phyloP scores from a whole-genome alignment of 2,888 invertebrate species.

The Nephrotoma appendiculata region DNA sequence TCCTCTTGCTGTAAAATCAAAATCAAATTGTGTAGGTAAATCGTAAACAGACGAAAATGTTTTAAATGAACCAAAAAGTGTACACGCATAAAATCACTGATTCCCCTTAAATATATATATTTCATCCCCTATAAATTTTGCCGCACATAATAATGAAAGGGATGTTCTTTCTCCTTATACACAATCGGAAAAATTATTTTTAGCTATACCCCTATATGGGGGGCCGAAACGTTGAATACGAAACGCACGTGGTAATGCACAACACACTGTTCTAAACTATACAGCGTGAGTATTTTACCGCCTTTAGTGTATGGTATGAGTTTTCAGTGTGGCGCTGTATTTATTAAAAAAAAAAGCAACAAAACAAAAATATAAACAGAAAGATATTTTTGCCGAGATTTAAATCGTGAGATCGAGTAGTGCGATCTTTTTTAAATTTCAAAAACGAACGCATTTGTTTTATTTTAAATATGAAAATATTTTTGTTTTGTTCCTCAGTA shows the following conservation, averaged over 20 bases:
- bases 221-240: neutral
- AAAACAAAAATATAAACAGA: neutral
- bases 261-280: neutral
- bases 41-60: neutral
- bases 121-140: neutral
- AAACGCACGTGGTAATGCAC: neutral
- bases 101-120: neutral
- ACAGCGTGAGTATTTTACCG: neutral
- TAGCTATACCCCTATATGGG: neutral
- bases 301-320: neutral
- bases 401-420: neutral
- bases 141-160: neutral
- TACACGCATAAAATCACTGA: neutral
- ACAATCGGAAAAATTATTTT: neutral
- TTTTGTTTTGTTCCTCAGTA: neutral
- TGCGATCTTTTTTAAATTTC: neutral
- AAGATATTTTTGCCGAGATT: neutral
- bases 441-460: neutral
- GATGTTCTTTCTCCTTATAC: neutral
- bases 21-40: neutral
- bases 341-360: neutral
- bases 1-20: neutral
- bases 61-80: neutral
- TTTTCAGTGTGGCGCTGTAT: neutral
- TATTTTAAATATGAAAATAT: neutral